Evolutionary conservation across 2,888 invertebrate species (phyloP).

Genomic region (Calliphora vomitoria): DNA sequence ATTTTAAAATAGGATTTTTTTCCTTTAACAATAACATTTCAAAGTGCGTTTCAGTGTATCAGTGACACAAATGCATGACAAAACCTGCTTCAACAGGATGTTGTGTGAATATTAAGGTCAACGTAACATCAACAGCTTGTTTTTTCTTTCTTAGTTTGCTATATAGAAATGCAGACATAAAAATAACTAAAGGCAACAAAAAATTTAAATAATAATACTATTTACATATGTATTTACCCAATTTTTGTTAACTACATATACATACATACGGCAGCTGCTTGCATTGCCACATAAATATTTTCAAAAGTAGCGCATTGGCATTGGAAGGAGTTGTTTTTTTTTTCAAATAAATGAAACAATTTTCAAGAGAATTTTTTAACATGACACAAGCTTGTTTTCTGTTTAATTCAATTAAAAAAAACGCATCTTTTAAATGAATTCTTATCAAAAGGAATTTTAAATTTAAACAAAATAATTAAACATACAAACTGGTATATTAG

Average conservation of each 20-base stretch:
- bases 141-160: not conserved
- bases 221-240: slow-evolving; percentile 51
- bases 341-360: slow-evolving; percentile 31
- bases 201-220: slow-evolving; percentile 19
- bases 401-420: slow-evolving; percentile 40
- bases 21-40: slow-evolving; percentile 17
- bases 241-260: slow-evolving; percentile 28
- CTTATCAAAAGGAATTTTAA: slow-evolving; percentile 30
- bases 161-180: slow-evolving; percentile 45
- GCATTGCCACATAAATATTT: not conserved
- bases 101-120: slow-evolving; percentile 59
- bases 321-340: slow-evolving; percentile 22
- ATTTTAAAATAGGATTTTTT: slow-evolving; percentile 28
- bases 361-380: slow-evolving; percentile 52
- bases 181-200: slow-evolving; percentile 36
- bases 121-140: slow-evolving; percentile 65
- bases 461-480: slow-evolving; percentile 3
- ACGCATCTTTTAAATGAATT: slow-evolving; percentile 22
- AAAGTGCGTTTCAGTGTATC: slow-evolving; percentile 18
- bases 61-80: slow-evolving; percentile 51
- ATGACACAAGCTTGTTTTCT: slow-evolving; percentile 13
- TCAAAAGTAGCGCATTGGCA: slow-evolving; percentile 35
- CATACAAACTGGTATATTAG: not conserved
- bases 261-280: not conserved
- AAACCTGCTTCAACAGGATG: not conserved